Conservation (phyloP, 2,113 vertebrate genomes). For the Centropus bengalensis region DNA sequence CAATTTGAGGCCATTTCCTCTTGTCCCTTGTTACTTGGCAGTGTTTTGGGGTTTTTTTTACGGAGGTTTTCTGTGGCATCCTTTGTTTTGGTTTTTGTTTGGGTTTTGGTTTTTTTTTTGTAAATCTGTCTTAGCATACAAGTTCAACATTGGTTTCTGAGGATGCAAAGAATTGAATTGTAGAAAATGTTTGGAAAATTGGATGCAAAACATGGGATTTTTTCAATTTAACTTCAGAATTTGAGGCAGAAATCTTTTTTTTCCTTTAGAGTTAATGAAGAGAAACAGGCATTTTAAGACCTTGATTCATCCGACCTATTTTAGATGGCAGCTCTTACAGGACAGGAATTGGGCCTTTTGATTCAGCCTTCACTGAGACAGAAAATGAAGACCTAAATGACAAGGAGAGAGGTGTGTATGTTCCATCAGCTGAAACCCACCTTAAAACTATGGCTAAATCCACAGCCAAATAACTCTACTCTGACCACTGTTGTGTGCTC, state of each 20-base stretch:
- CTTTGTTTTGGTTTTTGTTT: no score
- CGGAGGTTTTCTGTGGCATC: no score
- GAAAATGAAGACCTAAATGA: neutral
- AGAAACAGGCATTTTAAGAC: neutral
- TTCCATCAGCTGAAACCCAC: neutral
- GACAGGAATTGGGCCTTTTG: neutral
- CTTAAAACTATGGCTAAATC: neutral
- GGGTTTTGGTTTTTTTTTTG: no score
- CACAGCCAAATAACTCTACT: neutral
- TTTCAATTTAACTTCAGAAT: neutral
- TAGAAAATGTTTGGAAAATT: neutral
- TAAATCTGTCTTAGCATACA: neutral
- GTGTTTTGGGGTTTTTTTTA: no score
- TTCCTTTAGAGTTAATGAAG: neutral
- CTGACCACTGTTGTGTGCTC: neutral
- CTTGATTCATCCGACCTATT: neutral
- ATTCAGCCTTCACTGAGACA: accelerated
- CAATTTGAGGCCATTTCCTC: no score
- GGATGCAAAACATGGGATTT: neutral
- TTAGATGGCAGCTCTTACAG: neutral
- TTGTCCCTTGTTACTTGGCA: no score
- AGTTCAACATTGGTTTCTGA: neutral
- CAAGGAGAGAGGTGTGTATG: neutral
- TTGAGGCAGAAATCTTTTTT: neutral
- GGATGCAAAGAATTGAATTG: neutral